A percentile compares a stretch with the other conserved stretches of the same genome.
phyloP scores from a whole-genome alignment of 2,113 vertebrate genomes.

The Meles meles region DNA sequence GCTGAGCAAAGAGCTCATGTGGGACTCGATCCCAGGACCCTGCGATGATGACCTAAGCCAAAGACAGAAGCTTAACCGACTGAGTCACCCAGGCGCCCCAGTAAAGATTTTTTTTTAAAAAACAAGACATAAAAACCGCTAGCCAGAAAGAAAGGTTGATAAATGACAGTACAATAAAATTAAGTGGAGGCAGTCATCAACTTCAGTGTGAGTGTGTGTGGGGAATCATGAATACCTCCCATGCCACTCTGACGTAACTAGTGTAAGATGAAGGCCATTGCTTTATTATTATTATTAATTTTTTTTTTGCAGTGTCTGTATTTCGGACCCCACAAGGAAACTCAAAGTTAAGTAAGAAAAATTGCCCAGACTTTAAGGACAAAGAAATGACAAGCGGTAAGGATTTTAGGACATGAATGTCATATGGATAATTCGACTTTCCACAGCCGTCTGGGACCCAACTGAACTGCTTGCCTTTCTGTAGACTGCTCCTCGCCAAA shows the following conservation, averaged over 20 bases:
- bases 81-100: background rate
- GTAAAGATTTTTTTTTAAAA: background rate
- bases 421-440: background rate
- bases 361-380: background rate
- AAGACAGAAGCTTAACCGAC: background rate
- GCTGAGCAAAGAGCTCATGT: background rate
- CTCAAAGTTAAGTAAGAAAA: background rate
- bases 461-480: background rate
- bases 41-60: background rate
- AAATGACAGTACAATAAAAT: background rate
- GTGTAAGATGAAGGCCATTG: background rate
- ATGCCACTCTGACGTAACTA: background rate
- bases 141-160: background rate
- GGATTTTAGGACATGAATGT: background rate
- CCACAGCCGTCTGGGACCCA: background rate
- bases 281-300: background rate
- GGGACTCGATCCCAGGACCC: background rate
- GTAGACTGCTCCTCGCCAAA: background rate
- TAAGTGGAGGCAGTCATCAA: background rate
- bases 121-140: background rate
- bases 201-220: background rate
- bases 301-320: background rate
- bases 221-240: background rate
- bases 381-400: background rate
- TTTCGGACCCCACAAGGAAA: background rate